phyloP scores from a whole-genome alignment of 2,113 vertebrate species.

The Cryptotis parvus region DNA sequence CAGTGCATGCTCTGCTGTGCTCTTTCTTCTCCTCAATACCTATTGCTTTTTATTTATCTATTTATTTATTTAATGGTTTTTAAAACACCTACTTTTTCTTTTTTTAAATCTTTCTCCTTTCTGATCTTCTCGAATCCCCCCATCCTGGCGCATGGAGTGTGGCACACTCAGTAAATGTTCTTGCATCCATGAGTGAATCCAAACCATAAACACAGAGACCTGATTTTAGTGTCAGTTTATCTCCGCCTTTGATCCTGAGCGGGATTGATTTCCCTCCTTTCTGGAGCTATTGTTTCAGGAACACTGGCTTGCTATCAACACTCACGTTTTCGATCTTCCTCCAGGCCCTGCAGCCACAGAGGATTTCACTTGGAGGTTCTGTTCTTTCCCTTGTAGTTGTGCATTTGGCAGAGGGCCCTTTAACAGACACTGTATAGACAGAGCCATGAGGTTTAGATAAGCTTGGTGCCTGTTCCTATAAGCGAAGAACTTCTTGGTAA shows the following conservation, averaged over 20 bases:
- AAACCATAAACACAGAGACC: neutral
- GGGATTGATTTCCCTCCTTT: neutral
- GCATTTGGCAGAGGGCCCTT: neutral
- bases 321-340: neutral
- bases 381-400: neutral
- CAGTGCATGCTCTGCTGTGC: neutral
- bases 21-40: rapidly evolving
- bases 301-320: neutral
- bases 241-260: neutral
- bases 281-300: neutral
- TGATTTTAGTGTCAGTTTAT: neutral
- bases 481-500: neutral
- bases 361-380: conserved; percentile 35
- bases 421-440: neutral
- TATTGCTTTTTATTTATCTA: too few relatives aligned
- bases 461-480: neutral
- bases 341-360: neutral
- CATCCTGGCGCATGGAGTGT: neutral
- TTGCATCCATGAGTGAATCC: neutral
- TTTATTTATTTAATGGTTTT: too few relatives aligned
- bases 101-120: too few relatives aligned
- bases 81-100: too few relatives aligned
- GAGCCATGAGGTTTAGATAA: neutral
- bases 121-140: neutral
- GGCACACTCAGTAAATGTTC: too few relatives aligned